A percentile compares a stretch with the other conserved stretches of the same genome.
These are phyloP conservation scores for Melanaphis sacchari DNA, from an alignment of 1,140 invertebrate genomes.

Conservation along the genomic window DNA sequence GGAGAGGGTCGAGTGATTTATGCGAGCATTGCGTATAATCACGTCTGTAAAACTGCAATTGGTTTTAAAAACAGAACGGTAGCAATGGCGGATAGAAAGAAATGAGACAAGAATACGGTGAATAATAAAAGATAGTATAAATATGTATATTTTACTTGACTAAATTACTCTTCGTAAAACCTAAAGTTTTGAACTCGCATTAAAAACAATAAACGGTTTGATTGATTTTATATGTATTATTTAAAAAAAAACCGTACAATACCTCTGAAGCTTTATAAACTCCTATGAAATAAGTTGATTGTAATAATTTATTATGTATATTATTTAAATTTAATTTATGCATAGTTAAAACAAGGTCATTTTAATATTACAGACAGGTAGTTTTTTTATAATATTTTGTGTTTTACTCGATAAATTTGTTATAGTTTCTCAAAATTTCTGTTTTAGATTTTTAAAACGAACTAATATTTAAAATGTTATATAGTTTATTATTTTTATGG, in stretches of 20 bases:
- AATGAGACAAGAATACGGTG: neutral
- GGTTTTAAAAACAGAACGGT: slow-evolving; percentile 27
- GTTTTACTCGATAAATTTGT: neutral
- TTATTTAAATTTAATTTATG: neutral
- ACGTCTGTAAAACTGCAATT: neutral
- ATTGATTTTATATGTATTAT: slow-evolving; percentile 13
- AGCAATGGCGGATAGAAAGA: neutral
- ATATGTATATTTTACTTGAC: neutral
- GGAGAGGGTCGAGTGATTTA: slow-evolving; percentile 22
- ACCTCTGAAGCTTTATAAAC: neutral
- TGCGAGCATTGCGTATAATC: slow-evolving; percentile 25
- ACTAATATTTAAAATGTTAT: neutral
- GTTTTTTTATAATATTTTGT: neutral
- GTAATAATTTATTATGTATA: neutral
- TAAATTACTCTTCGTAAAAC: neutral
- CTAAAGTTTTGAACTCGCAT: neutral
- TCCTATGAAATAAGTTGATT: neutral
- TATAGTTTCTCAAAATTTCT: neutral
- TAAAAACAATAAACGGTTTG: neutral
- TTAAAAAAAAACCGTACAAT: neutral
- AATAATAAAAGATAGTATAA: slow-evolving; percentile 24
- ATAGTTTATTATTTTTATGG: neutral
- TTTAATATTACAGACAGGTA: neutral
- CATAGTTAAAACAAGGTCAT: neutral
- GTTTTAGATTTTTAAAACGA: neutral